Evolutionary conservation across 2,797 vertebrate species (phyloP).

Genomic region (Salarias fasciatus): DNA sequence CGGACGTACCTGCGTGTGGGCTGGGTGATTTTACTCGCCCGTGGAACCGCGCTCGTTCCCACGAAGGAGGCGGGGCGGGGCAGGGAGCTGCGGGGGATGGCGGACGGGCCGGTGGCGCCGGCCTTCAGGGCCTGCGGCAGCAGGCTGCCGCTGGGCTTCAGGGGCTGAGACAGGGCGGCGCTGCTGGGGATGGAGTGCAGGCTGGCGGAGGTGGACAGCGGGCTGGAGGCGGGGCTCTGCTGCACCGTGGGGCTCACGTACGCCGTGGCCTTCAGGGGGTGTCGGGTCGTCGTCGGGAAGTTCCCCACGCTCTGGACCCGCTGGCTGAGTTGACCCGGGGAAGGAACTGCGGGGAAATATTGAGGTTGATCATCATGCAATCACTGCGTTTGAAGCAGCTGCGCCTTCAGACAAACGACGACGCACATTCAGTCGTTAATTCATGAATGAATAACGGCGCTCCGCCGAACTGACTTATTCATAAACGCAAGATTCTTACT

Average conservation of each 20-base stretch:
- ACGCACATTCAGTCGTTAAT: not conserved
- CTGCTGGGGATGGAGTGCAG: constrained; percentile 86
- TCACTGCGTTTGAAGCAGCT: not conserved
- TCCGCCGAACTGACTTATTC: constrained; percentile 16
- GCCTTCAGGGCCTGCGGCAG: constrained; percentile 87
- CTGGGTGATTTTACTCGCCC: constrained; percentile 83
- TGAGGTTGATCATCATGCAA: not conserved
- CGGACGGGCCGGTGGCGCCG: constrained; percentile 47
- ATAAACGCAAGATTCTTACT: constrained; percentile 82
- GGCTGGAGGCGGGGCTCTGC: constrained; percentile 84
- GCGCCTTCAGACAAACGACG: not conserved
- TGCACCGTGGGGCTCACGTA: constrained; percentile 97
- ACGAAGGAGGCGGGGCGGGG: constrained; percentile 92
- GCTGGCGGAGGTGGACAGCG: constrained; percentile 83
- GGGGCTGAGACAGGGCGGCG: constrained; percentile 85
- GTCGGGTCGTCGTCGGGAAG: constrained; percentile 87
- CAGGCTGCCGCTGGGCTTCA: constrained; percentile 87
- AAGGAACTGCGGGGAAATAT: constrained; percentile 86
- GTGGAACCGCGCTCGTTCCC: constrained; percentile 85
- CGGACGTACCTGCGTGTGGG: constrained; percentile 62
- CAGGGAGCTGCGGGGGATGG: constrained; percentile 87
- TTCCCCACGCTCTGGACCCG: constrained; percentile 93
- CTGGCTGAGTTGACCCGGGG: constrained; percentile 92
- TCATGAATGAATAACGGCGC: constrained; percentile 14
- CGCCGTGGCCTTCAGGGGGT: constrained; percentile 94